Evolutionary conservation across 2,113 vertebrate genomes (phyloP), one percentile per base, ranked within the genome.

Genomic region (Murina feae): DNA sequence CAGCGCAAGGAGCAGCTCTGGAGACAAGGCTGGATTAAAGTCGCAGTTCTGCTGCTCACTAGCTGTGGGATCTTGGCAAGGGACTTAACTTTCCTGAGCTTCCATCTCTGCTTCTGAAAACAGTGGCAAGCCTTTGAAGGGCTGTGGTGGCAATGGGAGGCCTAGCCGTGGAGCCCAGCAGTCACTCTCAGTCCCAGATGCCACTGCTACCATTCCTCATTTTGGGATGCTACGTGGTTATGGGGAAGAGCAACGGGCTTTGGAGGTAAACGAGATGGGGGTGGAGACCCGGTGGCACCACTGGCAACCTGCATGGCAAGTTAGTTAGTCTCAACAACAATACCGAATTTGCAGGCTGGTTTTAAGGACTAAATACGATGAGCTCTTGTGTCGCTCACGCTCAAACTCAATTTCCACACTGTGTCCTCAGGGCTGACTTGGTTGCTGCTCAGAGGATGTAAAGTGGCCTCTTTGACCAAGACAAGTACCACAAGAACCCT

Each of bases 81-180:
- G 1, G n/a, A 44, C 35, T 23, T 68, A n/a, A 53, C 35, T 66
- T 80, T 55, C 47, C 39, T 37, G 49, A 91, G 75, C 44, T 74
- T 74, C 47, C 6, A 6, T 17, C 58, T 89, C 72, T 65, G 86
- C 42, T 84, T 79, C 37, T 42, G 35, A 71, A 76, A 86, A 63
- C 25, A 5, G 21, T 21, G 75, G 10, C 0, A 18, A 51, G 55
- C n/a, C 55, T 66, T 2, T 8, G 13, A 6, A 23, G 74, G 35
- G 63, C 23, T 25, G 32, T 0, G 4, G 63, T 0, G 5, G 75
- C 28, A 1, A 9, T 0, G 0, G 18, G 11, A 35, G 47, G 44
- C 58, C 28, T 28, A 39, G 37, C 10, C 21, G 4, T 20, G 44
- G 14, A n/a, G 37, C 20, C 0, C 14, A 3, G 89, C 21, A 8